A percentile compares a stretch with the other conserved stretches of the same genome.
phyloP scores from a whole-genome alignment of 2,888 invertebrate genomes.

The Epiblema foenella region DNA sequence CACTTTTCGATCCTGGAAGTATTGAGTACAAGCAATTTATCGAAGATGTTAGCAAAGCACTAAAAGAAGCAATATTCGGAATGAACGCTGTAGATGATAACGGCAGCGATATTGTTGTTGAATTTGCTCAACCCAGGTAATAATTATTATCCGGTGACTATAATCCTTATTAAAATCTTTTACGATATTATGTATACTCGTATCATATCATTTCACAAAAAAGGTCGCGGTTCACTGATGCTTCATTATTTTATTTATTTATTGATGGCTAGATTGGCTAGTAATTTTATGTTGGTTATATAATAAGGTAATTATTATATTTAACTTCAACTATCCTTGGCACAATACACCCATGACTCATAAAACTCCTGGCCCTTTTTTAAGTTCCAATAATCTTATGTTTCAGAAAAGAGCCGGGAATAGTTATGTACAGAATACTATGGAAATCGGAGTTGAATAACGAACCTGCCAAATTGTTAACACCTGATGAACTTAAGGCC shows the following conservation, averaged over 20 bases:
- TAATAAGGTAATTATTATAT: neutral
- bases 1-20: constrained; percentile 86
- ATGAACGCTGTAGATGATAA: constrained; percentile 79
- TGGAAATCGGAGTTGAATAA: constrained; percentile 85
- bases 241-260: too few species aligned
- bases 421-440: constrained; percentile 87
- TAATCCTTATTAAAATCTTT: constrained; percentile 9
- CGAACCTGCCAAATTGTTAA: constrained; percentile 76
- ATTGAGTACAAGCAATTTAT: constrained; percentile 86
- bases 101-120: constrained; percentile 83
- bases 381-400: constrained; percentile 18
- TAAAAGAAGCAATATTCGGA: constrained; percentile 85
- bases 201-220: neutral
- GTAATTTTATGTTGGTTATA: too few species aligned
- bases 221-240: too few species aligned
- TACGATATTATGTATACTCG: too few species aligned
- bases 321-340: neutral
- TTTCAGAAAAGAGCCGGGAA: constrained; percentile 87
- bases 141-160: constrained; percentile 32
- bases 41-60: constrained; percentile 83
- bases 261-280: too few species aligned
- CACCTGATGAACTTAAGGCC: constrained; percentile 72
- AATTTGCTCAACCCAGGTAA: constrained; percentile 86
- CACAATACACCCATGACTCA: too few species aligned
- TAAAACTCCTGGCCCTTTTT: neutral